Base-by-base conservation (phyloP, 2,113 vertebrate genomes). In the Phyllostomus discolor region DNA sequence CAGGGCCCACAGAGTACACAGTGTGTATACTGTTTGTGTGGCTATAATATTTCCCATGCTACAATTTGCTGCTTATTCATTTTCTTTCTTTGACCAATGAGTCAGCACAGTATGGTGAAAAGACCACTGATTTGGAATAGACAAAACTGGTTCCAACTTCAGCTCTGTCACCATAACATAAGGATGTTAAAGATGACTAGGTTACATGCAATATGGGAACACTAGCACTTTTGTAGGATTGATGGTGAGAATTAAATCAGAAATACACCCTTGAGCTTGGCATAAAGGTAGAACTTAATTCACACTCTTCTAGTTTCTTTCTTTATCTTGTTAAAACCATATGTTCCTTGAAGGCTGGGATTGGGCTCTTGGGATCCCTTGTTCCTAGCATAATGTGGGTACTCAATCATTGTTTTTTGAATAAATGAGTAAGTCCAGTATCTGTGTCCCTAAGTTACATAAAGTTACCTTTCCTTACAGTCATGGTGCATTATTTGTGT, bases 21-120 rank as follows among this genome's bases (percentile, higher is more conserved):
- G 15, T 35, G 1, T 24, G 64, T 10, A 67, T 46, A 67, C 82
- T 94, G 59, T 62, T 89, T 73, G 7, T 79, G 67, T 41, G 78
- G 87, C 69, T 72, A 24, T 80, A 84, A 64, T 72, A 95, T 95
- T 93, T 96, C 69, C 48, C 33, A 1, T 38, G 33, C 75, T 95
- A 46, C 76, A 79, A 64, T 73, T 89, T 89, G 4, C 19, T 95
- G 41, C 48, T 86, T 70, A 59, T 16, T 43, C 62, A 67, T 80
- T 92, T 75, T 95, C 52, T 93, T 28, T 88, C 28, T 88, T 10
- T 81, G 54, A 69, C 73, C 48, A 82, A 3, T 82, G 72, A 26
- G 64, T 83, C 26, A 38, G 33, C 46, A 38, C 9, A 8, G 35
- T 6, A 8, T 4, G 11, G 19, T 78, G 10, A 24, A 96, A 96